Base-by-base conservation (phyloP, 2,113 vertebrate species). In the Caranx ignobilis region DNA sequence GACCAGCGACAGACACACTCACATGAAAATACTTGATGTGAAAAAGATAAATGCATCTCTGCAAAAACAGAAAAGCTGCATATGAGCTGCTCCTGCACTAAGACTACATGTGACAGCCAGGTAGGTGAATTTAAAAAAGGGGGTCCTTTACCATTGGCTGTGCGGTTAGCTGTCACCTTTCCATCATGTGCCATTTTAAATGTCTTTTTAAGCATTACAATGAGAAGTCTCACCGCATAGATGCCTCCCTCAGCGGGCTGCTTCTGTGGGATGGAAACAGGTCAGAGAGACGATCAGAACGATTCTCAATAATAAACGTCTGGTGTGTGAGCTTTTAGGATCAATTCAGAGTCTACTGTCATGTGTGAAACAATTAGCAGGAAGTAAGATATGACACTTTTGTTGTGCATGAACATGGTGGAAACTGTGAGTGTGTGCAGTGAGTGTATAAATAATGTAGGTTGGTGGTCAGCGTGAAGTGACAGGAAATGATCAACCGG, bases 191-290 rank as follows among this genome's bases (percentile, higher is more conserved):
- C 19, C 68, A 35, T 86, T 85, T 89, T 84, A 54, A 78, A 81
- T 26, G 63, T 79, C 41, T 80, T 82, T 87, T 78, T 82, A 81
- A 78, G 35, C 68, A 68, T 79, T 60, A 79, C 2, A 77, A 79
- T 72, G 56, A 83, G 15, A 66, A 64, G 57, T 77, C 90, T 91
- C 90, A 95, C 94, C 92, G 83, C 85, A 60, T 95, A 95, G 64
- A 93, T 87, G 72, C 89, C 88, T 65, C 75, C 87, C 0, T 66
- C 81, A 21, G 60, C 26, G 0, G 70, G 72, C 77, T 86, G 59
- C 78, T 87, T 88, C 88, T 91, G 89, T 72, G 26, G 75, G 75
- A 82, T 2, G 34, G 21, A 87, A 79, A 91, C 43, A 80, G 47
- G 45, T 43, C 2, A 85, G 5, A 79, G 31, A 21, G 9, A 74